A percentile compares a stretch with the other conserved stretches of the same genome.
Evolutionary conservation across 2,797 vertebrate genomes (phyloP).

Genomic region (Nannoperca obscura): DNA sequence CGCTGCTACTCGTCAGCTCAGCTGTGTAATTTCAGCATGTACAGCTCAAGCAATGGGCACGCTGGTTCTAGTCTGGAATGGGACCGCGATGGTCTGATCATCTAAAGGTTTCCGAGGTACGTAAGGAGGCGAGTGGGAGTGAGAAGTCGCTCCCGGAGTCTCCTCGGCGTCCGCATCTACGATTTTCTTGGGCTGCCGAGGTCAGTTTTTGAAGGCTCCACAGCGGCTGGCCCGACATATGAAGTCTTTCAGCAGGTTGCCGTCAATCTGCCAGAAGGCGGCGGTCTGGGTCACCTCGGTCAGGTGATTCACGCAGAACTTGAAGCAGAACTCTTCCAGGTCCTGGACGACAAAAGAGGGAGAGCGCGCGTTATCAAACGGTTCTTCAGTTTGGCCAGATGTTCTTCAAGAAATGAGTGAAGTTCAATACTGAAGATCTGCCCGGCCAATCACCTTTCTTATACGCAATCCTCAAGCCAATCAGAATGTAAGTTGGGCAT

Average conservation of each 20-base stretch:
- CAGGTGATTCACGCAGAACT: conserved; percentile 98
- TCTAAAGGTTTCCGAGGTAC: background rate
- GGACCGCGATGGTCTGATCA: conserved; percentile 17
- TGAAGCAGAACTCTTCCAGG: conserved; percentile 99
- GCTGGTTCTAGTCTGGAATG: conserved; percentile 20
- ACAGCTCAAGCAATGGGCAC: background rate
- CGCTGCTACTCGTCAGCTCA: conserved; percentile 19
- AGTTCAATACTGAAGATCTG: too few relatives aligned
- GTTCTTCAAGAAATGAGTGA: background rate
- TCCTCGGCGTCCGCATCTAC: background rate
- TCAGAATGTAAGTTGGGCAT: too few relatives aligned
- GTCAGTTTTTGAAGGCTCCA: conserved; percentile 98
- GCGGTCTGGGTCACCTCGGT: conserved; percentile 96
- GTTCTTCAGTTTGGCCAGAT: background rate
- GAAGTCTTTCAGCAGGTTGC: conserved; percentile 96
- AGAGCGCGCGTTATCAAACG: background rate
- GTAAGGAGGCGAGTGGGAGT: background rate
- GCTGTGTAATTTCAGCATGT: background rate
- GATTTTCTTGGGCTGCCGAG: background rate
- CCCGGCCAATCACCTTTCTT: too few relatives aligned
- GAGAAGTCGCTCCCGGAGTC: conserved; percentile 7
- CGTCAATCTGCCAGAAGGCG: conserved; percentile 97
- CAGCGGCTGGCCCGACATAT: conserved; percentile 96
- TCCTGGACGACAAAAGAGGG: conserved; percentile 83
- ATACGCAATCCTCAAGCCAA: too few relatives aligned